Percentiles rank a stretch among this genome's conserved stretches.
Conservation (phyloP, 2,113 vertebrate genomes). For the rabbit (Oryctolagus cuniculus) region DNA sequence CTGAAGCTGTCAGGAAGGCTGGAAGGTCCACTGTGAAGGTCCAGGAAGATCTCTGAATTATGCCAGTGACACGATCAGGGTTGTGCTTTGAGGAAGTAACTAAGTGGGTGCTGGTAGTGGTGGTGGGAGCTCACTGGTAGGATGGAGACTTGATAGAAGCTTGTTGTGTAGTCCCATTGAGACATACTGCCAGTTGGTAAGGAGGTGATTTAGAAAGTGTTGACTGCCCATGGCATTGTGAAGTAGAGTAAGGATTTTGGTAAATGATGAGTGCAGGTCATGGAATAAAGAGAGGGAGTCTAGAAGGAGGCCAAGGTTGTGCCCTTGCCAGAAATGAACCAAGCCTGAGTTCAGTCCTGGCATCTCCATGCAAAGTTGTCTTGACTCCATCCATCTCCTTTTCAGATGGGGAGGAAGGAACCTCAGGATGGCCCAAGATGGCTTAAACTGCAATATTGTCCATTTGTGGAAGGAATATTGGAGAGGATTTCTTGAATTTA, state of each 20-base stretch:
- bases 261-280: neutral
- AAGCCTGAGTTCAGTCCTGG: neutral
- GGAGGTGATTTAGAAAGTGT: neutral
- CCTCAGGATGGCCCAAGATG: neutral
- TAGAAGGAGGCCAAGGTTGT: neutral
- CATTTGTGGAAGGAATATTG: neutral
- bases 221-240: neutral
- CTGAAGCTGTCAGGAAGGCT: neutral
- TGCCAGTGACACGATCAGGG: neutral
- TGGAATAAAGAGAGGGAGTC: neutral
- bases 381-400: neutral
- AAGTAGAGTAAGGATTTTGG: neutral
- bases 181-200: neutral
- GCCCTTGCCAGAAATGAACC: neutral
- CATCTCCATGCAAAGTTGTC: neutral
- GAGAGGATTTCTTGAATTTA: constrained; percentile 74
- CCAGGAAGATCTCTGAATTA: neutral
- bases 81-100: neutral
- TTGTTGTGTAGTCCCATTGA: neutral
- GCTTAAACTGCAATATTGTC: neutral
- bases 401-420: neutral
- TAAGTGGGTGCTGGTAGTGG: neutral
- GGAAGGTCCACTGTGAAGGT: neutral
- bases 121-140: neutral
- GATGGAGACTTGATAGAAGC: neutral